Evolutionary conservation across 2,888 invertebrate genomes (phyloP).

Genomic region (Sicus ferrugineus): DNA sequence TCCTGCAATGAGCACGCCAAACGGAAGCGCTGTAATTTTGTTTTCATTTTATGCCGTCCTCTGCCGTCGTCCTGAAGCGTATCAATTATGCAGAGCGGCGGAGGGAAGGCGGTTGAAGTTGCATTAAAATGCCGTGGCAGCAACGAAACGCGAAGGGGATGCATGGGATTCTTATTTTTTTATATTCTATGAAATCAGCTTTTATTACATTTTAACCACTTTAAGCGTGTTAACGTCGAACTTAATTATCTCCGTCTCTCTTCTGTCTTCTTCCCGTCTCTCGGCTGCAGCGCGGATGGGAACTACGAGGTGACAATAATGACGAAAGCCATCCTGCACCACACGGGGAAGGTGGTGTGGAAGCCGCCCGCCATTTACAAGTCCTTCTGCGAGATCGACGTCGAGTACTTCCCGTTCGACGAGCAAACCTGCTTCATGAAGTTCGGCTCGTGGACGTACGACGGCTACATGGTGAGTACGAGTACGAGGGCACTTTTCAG

Average conservation of each 20-base stretch:
- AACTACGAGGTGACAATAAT: conserved; percentile 98
- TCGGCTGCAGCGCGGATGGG: conserved; percentile 84
- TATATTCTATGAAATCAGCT: too few species aligned
- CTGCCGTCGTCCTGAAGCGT: not conserved
- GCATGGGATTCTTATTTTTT: too few species aligned
- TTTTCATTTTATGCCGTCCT: not conserved
- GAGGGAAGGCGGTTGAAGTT: too few species aligned
- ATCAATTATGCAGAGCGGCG: not conserved
- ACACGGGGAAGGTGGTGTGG: conserved; percentile 93
- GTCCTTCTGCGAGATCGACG: conserved; percentile 94
- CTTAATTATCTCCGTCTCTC: conserved; percentile 13
- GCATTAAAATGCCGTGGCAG: too few species aligned
- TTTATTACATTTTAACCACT: too few species aligned
- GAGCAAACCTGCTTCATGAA: conserved; percentile 96
- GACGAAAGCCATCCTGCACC: conserved; percentile 95
- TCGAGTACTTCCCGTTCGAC: conserved; percentile 94
- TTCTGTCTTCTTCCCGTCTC: conserved; percentile 27
- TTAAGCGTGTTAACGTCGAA: not conserved
- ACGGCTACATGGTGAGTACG: conserved; percentile 85
- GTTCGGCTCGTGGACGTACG: conserved; percentile 91
- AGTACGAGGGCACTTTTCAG: too few species aligned
- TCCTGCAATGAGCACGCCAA: conserved; percentile 8
- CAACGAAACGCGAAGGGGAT: too few species aligned
- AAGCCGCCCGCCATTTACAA: conserved; percentile 99
- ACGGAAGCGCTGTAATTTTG: not conserved